Evolutionary conservation across 2,888 invertebrate genomes (phyloP).

Genomic region (Ptychoptera contaminata): DNA sequence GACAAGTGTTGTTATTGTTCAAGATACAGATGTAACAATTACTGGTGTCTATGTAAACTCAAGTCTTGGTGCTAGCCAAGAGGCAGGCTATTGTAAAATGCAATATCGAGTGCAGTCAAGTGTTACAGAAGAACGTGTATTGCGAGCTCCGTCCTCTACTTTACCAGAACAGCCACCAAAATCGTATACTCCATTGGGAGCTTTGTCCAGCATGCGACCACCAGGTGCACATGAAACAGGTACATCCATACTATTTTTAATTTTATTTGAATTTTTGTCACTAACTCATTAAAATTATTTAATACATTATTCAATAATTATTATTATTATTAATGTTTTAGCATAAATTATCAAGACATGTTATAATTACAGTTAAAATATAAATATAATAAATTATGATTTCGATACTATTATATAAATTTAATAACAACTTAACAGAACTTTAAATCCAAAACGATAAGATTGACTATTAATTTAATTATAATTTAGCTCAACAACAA

Average conservation of each 20-base stretch:
- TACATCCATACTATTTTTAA: slow-evolving; percentile 5
- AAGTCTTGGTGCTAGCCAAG: slow-evolving; percentile 56
- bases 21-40: slow-evolving; percentile 76
- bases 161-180: slow-evolving; percentile 31
- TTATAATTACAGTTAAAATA: no score
- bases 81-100: slow-evolving; percentile 75
- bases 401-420: no score
- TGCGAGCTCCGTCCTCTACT: slow-evolving; percentile 35
- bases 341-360: no score
- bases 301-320: no score
- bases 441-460: no score
- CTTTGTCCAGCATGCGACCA: slow-evolving; percentile 78
- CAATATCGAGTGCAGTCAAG: slow-evolving; percentile 79
- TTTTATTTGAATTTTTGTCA: no score
- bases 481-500: slow-evolving; percentile 6
- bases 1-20: slow-evolving; percentile 55
- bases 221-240: slow-evolving; percentile 42
- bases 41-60: slow-evolving; percentile 70
- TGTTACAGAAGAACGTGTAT: slow-evolving; percentile 71
- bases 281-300: no score
- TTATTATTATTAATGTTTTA: no score
- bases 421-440: no score
- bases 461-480: not conserved
- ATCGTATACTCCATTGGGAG: slow-evolving; percentile 70
- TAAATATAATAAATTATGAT: no score